Base-by-base conservation (phyloP, 2,888 invertebrate genomes). In the Apoda limacodes region DNA sequence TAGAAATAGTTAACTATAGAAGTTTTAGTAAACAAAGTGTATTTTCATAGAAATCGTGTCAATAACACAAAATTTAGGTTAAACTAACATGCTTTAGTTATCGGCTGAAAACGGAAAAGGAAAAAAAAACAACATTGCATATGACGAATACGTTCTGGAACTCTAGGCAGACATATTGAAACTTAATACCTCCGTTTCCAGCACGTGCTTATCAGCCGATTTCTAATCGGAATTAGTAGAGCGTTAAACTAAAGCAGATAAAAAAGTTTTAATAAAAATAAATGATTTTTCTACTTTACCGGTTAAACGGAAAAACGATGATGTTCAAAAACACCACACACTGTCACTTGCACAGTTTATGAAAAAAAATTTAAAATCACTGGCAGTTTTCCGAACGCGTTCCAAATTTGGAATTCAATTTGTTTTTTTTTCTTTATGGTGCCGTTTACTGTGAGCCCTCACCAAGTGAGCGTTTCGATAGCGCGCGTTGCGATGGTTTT, bases 101-200 rank as follows among this genome's bases (percentile, higher is more conserved):
- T n/a, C n/a, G n/a, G n/a, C n/a, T n/a, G n/a, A n/a, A n/a, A n/a
- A n/a, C n/a, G n/a, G n/a, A n/a, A n/a, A n/a, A n/a, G n/a, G n/a
- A n/a, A n/a, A n/a, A n/a, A n/a, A n/a, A n/a, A n/a, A n/a, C n/a
- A n/a, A n/a, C n/a, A n/a, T n/a, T n/a, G n/a, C n/a, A n/a, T n/a
- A n/a, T n/a, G n/a, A n/a, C n/a, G n/a, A n/a, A n/a, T n/a, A n/a
- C n/a, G n/a, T n/a, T n/a, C n/a, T n/a, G n/a, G n/a, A n/a, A n/a
- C n/a, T n/a, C n/a, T n/a, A n/a, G 64, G 69, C 72, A 55, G 72
- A 72, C 71, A 70, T 69, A 54, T 66, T 78, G 76, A 60, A 78
- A 78, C 66, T 67, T 62, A 64, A 78, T 63, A 71, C 74, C 55
- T 44, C 56, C 54, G 24, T 54, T 48, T 70, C 68, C 69, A 69